Evolutionary conservation across 2,113 vertebrate genomes (phyloP).

Genomic region (Panthera leo): DNA sequence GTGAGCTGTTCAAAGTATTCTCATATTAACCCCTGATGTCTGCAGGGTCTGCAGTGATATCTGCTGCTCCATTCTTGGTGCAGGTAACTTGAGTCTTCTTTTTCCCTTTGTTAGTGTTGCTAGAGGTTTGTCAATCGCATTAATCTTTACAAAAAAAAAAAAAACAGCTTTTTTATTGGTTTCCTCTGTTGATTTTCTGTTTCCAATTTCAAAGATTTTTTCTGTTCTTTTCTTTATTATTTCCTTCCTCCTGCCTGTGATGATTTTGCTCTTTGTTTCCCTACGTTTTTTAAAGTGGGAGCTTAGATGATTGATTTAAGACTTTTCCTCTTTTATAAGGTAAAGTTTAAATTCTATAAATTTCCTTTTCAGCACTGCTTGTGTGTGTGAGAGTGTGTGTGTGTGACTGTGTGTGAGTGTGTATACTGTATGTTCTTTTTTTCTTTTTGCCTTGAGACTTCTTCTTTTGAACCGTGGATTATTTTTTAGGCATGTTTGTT

Average conservation of each 20-base stretch:
- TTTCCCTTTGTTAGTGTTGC: not conserved
- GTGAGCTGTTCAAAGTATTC: not conserved
- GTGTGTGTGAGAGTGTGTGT: not conserved
- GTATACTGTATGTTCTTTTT: not conserved
- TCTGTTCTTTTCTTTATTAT: not conserved
- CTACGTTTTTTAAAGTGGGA: not conserved
- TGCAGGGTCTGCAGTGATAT: not conserved
- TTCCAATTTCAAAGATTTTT: not conserved
- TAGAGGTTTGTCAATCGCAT: not conserved
- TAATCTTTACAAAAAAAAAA: not conserved
- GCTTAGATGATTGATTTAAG: slow-evolving; percentile 2
- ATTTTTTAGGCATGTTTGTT: not conserved
- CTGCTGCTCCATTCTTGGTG: not conserved
- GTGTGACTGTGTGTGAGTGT: not conserved
- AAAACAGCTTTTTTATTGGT: not conserved
- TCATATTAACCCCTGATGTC: not conserved
- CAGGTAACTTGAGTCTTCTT: not conserved
- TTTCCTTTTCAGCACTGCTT: not conserved
- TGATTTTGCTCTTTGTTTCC: not conserved
- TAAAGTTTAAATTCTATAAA: not conserved
- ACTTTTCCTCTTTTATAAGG: not conserved
- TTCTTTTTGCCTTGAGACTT: not conserved
- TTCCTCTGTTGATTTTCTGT: not conserved
- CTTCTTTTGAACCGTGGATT: not conserved
- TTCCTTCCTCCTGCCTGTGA: not conserved